Evolutionary conservation across 2,888 invertebrate species (phyloP), one percentile per base, ranked within the genome.

Genomic region (Perizoma affinitatum): DNA sequence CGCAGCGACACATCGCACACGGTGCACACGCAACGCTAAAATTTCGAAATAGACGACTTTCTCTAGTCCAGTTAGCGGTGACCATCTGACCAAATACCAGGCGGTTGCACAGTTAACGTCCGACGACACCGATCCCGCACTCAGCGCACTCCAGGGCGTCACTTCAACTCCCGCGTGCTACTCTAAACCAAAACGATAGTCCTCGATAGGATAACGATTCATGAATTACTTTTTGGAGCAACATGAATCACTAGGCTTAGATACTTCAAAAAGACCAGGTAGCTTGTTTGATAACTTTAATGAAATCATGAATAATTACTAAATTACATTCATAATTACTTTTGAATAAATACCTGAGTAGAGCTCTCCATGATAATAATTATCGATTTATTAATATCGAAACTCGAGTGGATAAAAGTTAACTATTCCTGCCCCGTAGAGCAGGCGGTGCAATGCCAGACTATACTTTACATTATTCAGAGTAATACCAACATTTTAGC

Each of bases 1-100:
- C 90, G 80, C 81, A 87, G 76, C 88, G 89, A 87, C 88, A 89
- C 85, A 83, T 84, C 79, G 84, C 84, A 87, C 79, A 79, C 75
- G 68, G 78, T 78, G 76, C 82, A 76, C 86, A 88, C 90, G 88
- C 87, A 88, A 88, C 84, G 83, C 86, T 79, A 80, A 84, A 84
- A 89, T 88, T 88, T 90, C 87, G 83, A 90, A 88, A 91, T 88
- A 87, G 86, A 88, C 82, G 79, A 87, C 90, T 88, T 88, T 90
- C 88, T 85, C 85, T 83, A 81, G 80, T 82, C 83, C 85, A 88
- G 82, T 83, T 83, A 83, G 84, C 83, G 84, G 80, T 82, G 76
- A 74, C 74, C 77, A 82, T 79, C 78, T 85, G 82, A 81, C 82
- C 82, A 79, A 85, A 82, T 75, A 57, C 75, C 71, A 78, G 76